Evolutionary conservation across 2,888 invertebrate species (phyloP).

Genomic region (Gastrophysa polygoni): DNA sequence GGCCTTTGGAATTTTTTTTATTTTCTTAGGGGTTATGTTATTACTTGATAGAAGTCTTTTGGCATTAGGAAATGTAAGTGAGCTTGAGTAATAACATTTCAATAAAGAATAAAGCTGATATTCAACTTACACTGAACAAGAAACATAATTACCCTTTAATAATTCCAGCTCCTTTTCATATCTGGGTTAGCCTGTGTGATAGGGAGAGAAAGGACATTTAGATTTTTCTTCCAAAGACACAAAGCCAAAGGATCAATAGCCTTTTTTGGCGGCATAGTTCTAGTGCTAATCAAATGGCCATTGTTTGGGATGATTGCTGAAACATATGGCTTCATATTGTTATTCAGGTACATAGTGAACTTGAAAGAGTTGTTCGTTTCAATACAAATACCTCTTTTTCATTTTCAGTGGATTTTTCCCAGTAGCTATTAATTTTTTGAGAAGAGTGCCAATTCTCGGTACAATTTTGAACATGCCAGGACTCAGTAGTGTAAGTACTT

Average conservation of each 20-base stretch:
- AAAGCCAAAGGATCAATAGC: slow-evolving; percentile 89
- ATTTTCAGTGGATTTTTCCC: slow-evolving; percentile 93
- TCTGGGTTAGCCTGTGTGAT: slow-evolving; percentile 95
- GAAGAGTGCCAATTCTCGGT: slow-evolving; percentile 91
- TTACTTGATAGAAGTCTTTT: slow-evolving; percentile 96
- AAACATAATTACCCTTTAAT: too few relatives aligned
- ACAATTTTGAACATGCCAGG: slow-evolving; percentile 88
- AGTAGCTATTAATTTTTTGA: slow-evolving; percentile 92
- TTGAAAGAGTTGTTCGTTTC: background rate
- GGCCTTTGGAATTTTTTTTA: slow-evolving; percentile 93
- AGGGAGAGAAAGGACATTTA: slow-evolving; percentile 91
- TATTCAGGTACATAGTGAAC: slow-evolving; percentile 71
- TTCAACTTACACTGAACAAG: too few relatives aligned
- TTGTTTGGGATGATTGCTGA: slow-evolving; percentile 96
- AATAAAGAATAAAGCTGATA: too few relatives aligned
- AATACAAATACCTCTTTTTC: too few relatives aligned
- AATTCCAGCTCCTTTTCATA: slow-evolving; percentile 91
- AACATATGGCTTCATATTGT: slow-evolving; percentile 90
- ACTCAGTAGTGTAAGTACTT: slow-evolving; percentile 76
- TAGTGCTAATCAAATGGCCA: slow-evolving; percentile 95
- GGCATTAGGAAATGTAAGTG: slow-evolving; percentile 98
- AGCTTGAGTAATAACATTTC: too few relatives aligned
- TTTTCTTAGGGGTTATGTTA: slow-evolving; percentile 90
- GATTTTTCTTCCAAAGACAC: slow-evolving; percentile 97
- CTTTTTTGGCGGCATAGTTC: slow-evolving; percentile 90